Percentiles rank a stretch among this genome's conserved stretches.
These are phyloP conservation scores for Polietes domitor DNA, from an alignment of 2,888 invertebrate genomes.

Conservation along the genomic window DNA sequence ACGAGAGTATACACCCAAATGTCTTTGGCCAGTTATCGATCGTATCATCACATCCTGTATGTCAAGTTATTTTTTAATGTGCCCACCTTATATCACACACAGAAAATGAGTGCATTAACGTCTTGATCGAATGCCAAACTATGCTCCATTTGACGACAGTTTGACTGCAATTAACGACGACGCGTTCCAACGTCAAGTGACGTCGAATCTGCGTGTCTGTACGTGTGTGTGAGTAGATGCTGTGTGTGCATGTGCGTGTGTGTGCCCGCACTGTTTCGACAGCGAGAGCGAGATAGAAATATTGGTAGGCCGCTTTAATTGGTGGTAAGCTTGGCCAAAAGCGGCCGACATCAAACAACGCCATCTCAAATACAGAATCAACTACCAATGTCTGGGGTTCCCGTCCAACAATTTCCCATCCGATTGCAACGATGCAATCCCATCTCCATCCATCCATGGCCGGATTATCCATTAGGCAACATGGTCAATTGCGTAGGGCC, in stretches of 20 bases:
- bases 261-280: no score
- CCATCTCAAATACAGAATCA: slow-evolving; percentile 15
- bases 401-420: slow-evolving; percentile 31
- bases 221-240: slow-evolving; percentile 37
- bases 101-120: slow-evolving; percentile 60
- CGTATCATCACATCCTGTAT: slow-evolving; percentile 63
- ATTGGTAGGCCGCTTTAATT: slow-evolving; percentile 60
- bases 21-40: slow-evolving; percentile 54
- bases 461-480: neutral
- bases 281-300: no score
- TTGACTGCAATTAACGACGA: slow-evolving; percentile 66
- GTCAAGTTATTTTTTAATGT: slow-evolving; percentile 65
- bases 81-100: slow-evolving; percentile 50
- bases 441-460: neutral
- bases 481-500: neutral
- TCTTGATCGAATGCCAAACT: slow-evolving; percentile 66
- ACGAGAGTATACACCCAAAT: slow-evolving; percentile 55
- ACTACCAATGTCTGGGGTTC: slow-evolving; percentile 8
- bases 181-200: slow-evolving; percentile 60
- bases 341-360: slow-evolving; percentile 63
- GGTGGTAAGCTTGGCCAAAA: slow-evolving; percentile 53
- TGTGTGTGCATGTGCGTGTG: slow-evolving; percentile 21
- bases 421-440: slow-evolving; percentile 12
- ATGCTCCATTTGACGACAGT: slow-evolving; percentile 65
- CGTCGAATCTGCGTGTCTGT: slow-evolving; percentile 30